Base-by-base conservation (phyloP, 1,140 invertebrate species). In the Ridgeia piscesae region DNA sequence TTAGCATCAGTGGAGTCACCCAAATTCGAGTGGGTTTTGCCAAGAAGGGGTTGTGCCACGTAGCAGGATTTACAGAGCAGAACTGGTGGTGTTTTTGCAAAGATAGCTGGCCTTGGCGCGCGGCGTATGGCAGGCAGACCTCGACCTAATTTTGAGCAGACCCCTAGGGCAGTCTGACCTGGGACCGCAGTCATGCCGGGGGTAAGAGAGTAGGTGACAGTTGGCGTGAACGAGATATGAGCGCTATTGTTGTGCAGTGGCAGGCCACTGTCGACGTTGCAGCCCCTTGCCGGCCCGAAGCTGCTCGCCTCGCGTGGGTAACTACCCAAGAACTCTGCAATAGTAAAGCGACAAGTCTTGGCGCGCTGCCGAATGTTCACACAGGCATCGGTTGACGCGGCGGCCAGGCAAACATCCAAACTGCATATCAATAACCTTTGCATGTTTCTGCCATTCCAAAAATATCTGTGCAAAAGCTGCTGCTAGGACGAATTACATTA, bases 171-270 rank as follows among this genome's bases (percentile, higher is more conserved):
- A 77, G 58, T 21, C 58, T 77, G 58, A 90, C 89, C 89, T 90
- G 89, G 89, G 89, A 90, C 89, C 21, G 89, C 34, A 34, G 89
- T 90, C 89, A 90, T 90, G 35, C 89, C 35, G 34, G 89, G 89
- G n/a, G 34, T 90, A 21, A 90, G 89, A 42, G 89, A 35, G 89
- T 90, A 90, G 89, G 89, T 90, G 34, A 90, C 89, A 90, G 89
- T 35, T 34, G 89, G 89, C 34, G 89, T 90, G 89, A 90, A 90
- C 34, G 34, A 35, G 34, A 90, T 90, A 42, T 90, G 35, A 42
- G 89, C 89, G 35, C 89, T 42, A 90, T 42, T 90, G 89, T 42
- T 90, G 89, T 34, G 89, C 89, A 34, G 34, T 17, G 89, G 89
- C 89, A 90, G 89, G 17, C 89, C 34, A 42, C 89, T 35, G 89